Evolutionary conservation across 2,888 invertebrate genomes (phyloP).

Genomic region (Nomada ruficornis): DNA sequence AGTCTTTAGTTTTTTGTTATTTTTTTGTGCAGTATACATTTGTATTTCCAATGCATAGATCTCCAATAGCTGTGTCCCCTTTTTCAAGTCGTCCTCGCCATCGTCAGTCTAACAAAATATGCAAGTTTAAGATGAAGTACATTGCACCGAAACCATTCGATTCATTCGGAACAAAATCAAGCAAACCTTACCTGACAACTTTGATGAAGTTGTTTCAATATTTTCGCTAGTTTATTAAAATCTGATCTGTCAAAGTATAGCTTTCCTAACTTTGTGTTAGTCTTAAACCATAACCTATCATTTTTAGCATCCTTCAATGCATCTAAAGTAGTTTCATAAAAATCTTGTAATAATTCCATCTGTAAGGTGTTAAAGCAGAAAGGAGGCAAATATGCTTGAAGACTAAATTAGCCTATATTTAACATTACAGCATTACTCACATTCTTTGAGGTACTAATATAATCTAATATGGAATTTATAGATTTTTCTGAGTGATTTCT

Average conservation of each 20-base stretch:
- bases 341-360: conserved; percentile 99
- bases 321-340: conserved; percentile 98
- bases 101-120: conserved; percentile 91
- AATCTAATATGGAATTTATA: conserved; percentile 99
- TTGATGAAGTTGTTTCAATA: conserved; percentile 97
- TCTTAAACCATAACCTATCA: conserved; percentile 99
- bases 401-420: neutral
- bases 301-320: conserved; percentile 99
- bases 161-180: neutral
- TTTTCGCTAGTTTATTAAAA: conserved; percentile 97
- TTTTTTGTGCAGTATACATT: conserved; percentile 99
- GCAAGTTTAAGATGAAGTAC: neutral
- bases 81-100: conserved; percentile 98
- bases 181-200: conserved; percentile 93
- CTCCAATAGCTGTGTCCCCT: conserved; percentile 98
- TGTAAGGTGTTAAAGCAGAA: conserved; percentile 81
- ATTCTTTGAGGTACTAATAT: conserved; percentile 99
- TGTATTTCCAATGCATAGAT: conserved; percentile 99
- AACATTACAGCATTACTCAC: conserved; percentile 86
- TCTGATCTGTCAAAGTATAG: conserved; percentile 98
- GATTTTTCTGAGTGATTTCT: conserved; percentile 99
- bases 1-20: conserved; percentile 98
- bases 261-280: conserved; percentile 99
- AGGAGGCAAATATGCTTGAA: neutral
- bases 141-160: neutral